phyloP scores from a whole-genome alignment of 53 echinoderm and acorn worm genomes.

The Crossaster papposus region DNA sequence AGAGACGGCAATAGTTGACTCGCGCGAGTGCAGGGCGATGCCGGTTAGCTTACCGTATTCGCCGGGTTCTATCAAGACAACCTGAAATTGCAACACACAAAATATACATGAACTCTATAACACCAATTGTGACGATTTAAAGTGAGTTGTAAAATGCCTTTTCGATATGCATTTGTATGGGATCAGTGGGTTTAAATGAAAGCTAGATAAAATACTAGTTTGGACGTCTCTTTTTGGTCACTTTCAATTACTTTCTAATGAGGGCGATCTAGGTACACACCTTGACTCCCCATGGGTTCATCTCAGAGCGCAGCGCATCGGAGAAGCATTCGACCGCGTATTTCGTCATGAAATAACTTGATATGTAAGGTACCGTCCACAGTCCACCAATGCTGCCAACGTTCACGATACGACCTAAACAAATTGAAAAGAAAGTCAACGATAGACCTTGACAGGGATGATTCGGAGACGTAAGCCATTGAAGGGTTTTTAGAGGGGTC shows the following conservation, averaged over 20 bases:
- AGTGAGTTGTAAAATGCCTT: neutral
- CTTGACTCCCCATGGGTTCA: slow-evolving; percentile 69
- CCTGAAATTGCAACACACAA: slow-evolving; percentile 23
- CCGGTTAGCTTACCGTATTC: slow-evolving; percentile 60
- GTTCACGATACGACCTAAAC: slow-evolving; percentile 68
- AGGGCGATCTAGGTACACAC: neutral
- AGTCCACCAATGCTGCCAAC: slow-evolving; percentile 56
- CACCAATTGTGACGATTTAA: neutral
- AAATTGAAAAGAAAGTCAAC: neutral
- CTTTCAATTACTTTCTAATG: too few relatives aligned
- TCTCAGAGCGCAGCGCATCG: slow-evolving; percentile 61
- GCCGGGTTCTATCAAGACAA: slow-evolving; percentile 64
- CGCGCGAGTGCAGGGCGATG: slow-evolving; percentile 36
- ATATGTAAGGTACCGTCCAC: slow-evolving; percentile 47
- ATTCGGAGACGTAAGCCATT: too few relatives aligned
- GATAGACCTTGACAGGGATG: too few relatives aligned
- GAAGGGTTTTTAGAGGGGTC: too few relatives aligned
- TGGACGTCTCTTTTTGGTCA: too few relatives aligned
- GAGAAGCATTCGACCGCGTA: slow-evolving; percentile 59
- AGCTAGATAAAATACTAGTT: too few relatives aligned
- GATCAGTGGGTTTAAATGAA: too few relatives aligned
- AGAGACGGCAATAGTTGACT: neutral
- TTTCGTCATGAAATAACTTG: slow-evolving; percentile 63
- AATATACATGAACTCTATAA: neutral
- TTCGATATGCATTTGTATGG: too few relatives aligned